Evolutionary conservation across 2,888 invertebrate species (phyloP).

Genomic region (Ichneumon xanthorius): DNA sequence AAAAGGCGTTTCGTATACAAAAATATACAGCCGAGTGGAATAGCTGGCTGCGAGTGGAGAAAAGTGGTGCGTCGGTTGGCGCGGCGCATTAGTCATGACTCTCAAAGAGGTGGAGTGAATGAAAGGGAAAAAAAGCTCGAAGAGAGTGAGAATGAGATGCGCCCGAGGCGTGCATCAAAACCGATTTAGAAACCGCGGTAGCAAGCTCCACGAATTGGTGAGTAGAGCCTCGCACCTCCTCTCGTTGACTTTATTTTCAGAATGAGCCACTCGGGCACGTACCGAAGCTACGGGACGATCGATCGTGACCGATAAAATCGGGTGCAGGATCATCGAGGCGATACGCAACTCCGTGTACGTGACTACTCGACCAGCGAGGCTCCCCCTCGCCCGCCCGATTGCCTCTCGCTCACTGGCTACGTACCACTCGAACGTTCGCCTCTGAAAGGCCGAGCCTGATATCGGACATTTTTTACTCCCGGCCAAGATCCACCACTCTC

Average conservation of each 20-base stretch:
- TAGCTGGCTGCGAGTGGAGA: background rate
- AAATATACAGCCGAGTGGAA: constrained; percentile 11
- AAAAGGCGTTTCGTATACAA: constrained; percentile 55
- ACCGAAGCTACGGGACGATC: constrained; percentile 58
- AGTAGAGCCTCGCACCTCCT: constrained; percentile 4
- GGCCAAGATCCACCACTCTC: constrained; percentile 39
- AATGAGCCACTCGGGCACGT: constrained; percentile 67
- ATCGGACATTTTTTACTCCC: constrained; percentile 59
- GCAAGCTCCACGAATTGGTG: constrained; percentile 48
- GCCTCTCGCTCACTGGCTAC: constrained; percentile 2
- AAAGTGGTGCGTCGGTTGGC: constrained; percentile 10
- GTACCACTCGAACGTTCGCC: constrained; percentile 53
- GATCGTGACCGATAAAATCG: constrained; percentile 71
- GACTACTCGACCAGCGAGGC: constrained; percentile 64
- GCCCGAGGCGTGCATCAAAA: constrained; percentile 40
- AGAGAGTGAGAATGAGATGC: constrained; percentile 16
- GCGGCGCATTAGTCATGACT: constrained; percentile 29
- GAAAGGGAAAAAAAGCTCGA: background rate
- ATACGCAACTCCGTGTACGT: constrained; percentile 61
- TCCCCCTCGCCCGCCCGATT: constrained; percentile 31
- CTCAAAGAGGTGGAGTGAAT: constrained; percentile 4
- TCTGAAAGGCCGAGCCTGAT: constrained; percentile 44
- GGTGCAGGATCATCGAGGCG: constrained; percentile 50
- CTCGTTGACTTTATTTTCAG: constrained; percentile 64
- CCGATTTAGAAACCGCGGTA: constrained; percentile 64